Evolutionary conservation across 2,888 invertebrate species (phyloP).

Genomic region (Pherbina coryleti): DNA sequence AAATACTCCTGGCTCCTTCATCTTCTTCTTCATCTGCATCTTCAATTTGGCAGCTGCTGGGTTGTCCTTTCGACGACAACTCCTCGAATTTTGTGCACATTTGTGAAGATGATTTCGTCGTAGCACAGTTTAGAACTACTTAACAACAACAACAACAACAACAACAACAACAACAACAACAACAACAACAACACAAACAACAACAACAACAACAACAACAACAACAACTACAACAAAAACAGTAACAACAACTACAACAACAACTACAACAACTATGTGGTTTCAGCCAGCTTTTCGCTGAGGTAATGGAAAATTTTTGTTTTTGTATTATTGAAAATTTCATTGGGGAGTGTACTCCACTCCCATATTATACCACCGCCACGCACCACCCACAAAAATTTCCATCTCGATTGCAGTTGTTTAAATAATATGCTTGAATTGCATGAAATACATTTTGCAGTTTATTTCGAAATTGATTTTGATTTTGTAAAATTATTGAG

Average conservation of each 20-base stretch:
- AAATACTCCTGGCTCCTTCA: neutral
- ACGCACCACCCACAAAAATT: neutral
- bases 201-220: neutral
- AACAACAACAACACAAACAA: neutral
- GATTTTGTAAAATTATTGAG: slow-evolving; percentile 34
- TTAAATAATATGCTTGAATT: slow-evolving; percentile 35
- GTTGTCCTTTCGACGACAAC: slow-evolving; percentile 28
- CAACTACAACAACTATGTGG: neutral
- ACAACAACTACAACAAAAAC: no score
- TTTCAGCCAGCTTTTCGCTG: slow-evolving; percentile 14
- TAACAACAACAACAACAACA: neutral
- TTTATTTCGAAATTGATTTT: slow-evolving; percentile 35
- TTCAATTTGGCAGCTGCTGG: neutral
- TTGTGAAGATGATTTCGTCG: slow-evolving; percentile 4
- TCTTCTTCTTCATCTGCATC: no score
- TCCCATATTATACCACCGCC: neutral
- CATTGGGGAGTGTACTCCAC: neutral
- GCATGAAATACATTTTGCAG: slow-evolving; percentile 23
- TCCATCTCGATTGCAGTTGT: slow-evolving; percentile 31
- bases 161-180: neutral
- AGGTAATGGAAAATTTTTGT: slow-evolving; percentile 28
- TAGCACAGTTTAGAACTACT: neutral
- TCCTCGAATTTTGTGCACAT: slow-evolving; percentile 9
- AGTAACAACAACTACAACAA: no score
- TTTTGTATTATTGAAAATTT: neutral